Conservation (phyloP, 2,797 vertebrate genomes). For the Carapus acus region DNA sequence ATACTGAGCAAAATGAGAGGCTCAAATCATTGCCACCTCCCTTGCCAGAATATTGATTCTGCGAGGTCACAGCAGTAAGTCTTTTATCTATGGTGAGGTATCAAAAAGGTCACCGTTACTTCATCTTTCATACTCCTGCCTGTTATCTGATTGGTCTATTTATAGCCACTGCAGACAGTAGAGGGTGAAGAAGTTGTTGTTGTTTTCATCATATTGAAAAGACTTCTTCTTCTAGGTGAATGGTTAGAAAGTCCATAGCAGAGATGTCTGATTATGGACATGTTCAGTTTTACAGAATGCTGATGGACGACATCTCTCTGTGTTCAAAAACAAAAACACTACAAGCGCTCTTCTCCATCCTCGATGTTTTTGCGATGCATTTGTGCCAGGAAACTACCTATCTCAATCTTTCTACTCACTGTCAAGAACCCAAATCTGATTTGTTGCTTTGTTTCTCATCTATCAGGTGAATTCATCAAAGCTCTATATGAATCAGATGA, state of each 20-base stretch:
- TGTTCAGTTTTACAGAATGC: not conserved
- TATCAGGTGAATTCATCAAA: slow-evolving; percentile 95
- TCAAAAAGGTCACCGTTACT: not conserved
- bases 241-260: not conserved
- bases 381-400: not conserved
- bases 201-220: not conserved
- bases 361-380: not conserved
- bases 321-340: too few relatives aligned
- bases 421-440: not conserved
- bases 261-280: not conserved
- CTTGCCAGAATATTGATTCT: slow-evolving; percentile 19
- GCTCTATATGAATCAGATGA: slow-evolving; percentile 97
- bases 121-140: not conserved
- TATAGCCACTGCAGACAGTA: not conserved
- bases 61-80: slow-evolving; percentile 1
- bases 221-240: not conserved
- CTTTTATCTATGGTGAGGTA: not conserved
- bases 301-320: too few relatives aligned
- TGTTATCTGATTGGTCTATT: not conserved
- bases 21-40: slow-evolving; percentile 16
- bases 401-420: too few relatives aligned
- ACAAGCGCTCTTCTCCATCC: too few relatives aligned
- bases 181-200: not conserved
- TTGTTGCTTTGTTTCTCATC: not conserved
- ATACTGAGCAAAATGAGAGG: slow-evolving; percentile 22